Percentiles rank a stretch among this genome's conserved stretches.
phyloP scores from a whole-genome alignment of 2,888 invertebrate genomes.

The Drosophila acutilabella region DNA sequence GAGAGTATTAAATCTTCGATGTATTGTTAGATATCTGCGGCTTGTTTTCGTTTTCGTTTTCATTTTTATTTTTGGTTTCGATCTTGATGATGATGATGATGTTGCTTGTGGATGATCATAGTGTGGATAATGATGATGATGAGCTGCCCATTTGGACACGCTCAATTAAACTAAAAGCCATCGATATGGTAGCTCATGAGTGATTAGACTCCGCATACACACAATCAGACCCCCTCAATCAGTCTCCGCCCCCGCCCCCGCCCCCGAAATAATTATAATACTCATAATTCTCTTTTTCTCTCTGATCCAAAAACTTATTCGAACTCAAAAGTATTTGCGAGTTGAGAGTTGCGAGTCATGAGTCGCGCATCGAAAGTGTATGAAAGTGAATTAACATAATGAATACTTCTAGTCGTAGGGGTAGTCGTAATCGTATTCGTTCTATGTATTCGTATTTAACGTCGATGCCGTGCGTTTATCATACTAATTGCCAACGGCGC shows the following conservation, averaged over 20 bases:
- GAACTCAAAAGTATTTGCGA: not conserved
- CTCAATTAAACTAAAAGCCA: slow-evolving; percentile 75
- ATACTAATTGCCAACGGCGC: slow-evolving; percentile 40
- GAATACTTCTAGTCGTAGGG: slow-evolving; percentile 40
- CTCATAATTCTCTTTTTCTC: not conserved
- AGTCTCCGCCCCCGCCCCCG: not conserved
- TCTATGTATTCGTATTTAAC: slow-evolving; percentile 4
- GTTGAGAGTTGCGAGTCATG: not conserved
- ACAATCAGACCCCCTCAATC: slow-evolving; percentile 1
- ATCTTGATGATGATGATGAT: slow-evolving; percentile 31
- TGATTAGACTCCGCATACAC: slow-evolving; percentile 11
- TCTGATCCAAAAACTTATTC: not conserved
- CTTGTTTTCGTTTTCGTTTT: slow-evolving; percentile 29
- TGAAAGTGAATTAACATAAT: slow-evolving; percentile 75
- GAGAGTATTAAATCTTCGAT: slow-evolving; percentile 17
- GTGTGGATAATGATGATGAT: slow-evolving; percentile 29
- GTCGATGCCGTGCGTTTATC: slow-evolving; percentile 39
- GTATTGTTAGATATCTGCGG: not conserved
- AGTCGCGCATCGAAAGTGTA: slow-evolving; percentile 15
- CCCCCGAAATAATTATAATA: not conserved
- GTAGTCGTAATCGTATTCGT: slow-evolving; percentile 1
- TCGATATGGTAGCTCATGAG: slow-evolving; percentile 43
- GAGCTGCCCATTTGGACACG: slow-evolving; percentile 44
- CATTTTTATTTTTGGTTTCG: slow-evolving; percentile 36
- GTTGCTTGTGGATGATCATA: slow-evolving; percentile 2